Base-by-base conservation (phyloP, 1,140 invertebrate genomes). In the Nephila pilipes region DNA sequence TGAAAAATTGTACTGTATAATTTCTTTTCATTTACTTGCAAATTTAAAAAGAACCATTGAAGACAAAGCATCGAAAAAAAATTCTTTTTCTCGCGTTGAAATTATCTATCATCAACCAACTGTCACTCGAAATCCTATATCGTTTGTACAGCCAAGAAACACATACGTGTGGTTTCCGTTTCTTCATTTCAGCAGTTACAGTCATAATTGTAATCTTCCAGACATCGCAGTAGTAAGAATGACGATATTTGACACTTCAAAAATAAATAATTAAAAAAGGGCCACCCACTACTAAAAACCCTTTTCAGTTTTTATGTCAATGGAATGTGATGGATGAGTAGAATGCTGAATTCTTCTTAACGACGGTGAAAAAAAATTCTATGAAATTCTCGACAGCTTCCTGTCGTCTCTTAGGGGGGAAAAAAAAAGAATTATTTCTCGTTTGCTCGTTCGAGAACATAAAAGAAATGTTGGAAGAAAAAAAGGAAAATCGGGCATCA, bases 201-300 rank as follows among this genome's bases (percentile, higher is more conserved):
- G 22, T 22, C 18, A 3, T 75, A 75, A 75, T 36, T 12, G 20
- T 60, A 60, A 60, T 60, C 58, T 18, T 22, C 58, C 25, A 65
- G 63, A 65, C 63, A 25, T 65, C 63, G n/a, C 63, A 75, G 69
- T 75, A 4, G 69, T 25, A 58, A 32, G 32, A 46, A 46, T 18
- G 69, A 32, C 69, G 69, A 4, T 75, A 75, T 75, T 75, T 36
- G 69, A 75, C 14, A 75, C 69, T 75, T 36, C 29, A 18, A 32
- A 75, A 75, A 75, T 75, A 75, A 75, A 75, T 36, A 75, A 75
- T 75, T 75, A 75, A 75, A 75, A 75, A 36, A 46, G 4, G 69
- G 69, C 69, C 69, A 75, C 69, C 69, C 69, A 75, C 69, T 12
- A 32, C 69, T 32, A 5, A 32, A 46, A 32, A 36, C 16, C 69